Evolutionary conservation across 2,797 vertebrate species (phyloP), one percentile per base, ranked within the genome.

Genomic region (Lepilemur ruficaudatus): DNA sequence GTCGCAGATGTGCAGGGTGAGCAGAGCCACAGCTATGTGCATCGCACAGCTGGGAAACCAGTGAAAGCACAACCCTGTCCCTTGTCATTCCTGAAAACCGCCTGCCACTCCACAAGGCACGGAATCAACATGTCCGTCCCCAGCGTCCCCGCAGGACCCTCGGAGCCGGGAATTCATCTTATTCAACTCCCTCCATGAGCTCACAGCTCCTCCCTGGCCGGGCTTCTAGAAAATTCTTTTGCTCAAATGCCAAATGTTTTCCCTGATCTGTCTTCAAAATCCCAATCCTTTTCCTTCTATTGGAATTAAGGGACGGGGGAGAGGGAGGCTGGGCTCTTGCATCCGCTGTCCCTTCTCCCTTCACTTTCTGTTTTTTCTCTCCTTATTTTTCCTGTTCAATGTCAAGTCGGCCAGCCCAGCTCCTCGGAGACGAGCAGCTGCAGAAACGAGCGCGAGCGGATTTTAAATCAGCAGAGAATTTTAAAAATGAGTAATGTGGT

Each of bases 31-130:
- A 61, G 1, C 63, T 63, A 20, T 15, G 95, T 23, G 63, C 88
- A 10, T 76, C 87, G 75, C 7, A 43, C 97, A 95, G 94, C 96
- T 72, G 96, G 96, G 70, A 95, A 94, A 76, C 25, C 38, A 30
- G 93, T 30, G 67, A 78, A 69, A 96, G 55, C 89, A 57, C 23
- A 70, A 50, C 35, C 43, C 84, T 46, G 2, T 1, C 78, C 38
- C 88, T 48, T 65, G 4, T 86, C 75, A 1, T 84, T 92, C 91
- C 92, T 17, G 12, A 96, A 41, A 87, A 8, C 30, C 8, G 0
- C 0, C 2, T 7, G 28, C 25, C 18, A 25, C 72, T 32, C 2
- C 0, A 1, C 63, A 1, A 14, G 69, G 23, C 48, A n/a, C 41
- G 1, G 30, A 65, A 25, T 14, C 55, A 7, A 2, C 18, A 8